Percentiles rank a stretch among this genome's conserved stretches.
These are phyloP conservation scores for Paraescarpia echinospica DNA, from an alignment of 1,140 invertebrate genomes.

Conservation along the genomic window DNA sequence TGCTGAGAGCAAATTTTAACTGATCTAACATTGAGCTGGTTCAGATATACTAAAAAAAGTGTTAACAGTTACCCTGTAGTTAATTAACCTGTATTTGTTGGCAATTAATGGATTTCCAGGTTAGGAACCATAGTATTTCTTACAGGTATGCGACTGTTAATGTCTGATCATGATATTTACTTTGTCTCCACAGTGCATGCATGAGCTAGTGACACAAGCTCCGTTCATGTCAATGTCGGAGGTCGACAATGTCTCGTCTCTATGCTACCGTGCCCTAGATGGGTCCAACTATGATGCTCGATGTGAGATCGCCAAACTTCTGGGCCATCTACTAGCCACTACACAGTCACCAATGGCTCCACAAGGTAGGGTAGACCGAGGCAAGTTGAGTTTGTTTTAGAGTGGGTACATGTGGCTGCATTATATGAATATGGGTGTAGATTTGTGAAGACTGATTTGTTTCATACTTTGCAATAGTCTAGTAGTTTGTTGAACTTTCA, in stretches of 20 bases:
- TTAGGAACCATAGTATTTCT: neutral
- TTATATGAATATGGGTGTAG: neutral
- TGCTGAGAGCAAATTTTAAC: neutral
- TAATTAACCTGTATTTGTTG: neutral
- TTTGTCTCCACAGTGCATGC: constrained; percentile 69
- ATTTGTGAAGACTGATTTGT: neutral
- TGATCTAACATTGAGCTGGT: neutral
- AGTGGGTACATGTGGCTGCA: neutral
- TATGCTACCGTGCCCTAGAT: constrained; percentile 89
- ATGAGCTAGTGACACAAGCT: constrained; percentile 86
- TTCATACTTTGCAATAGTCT: constrained; percentile 3
- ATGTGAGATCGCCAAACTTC: constrained; percentile 85
- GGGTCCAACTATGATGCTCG: constrained; percentile 93
- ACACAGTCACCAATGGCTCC: constrained; percentile 66
- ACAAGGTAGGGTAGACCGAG: constrained; percentile 26
- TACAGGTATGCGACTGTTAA: constrained; percentile 21
- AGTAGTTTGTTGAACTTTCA: neutral
- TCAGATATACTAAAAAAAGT: neutral
- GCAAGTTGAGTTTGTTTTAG: neutral
- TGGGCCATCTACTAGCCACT: constrained; percentile 82
- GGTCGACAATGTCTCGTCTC: constrained; percentile 82
- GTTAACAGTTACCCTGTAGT: neutral
- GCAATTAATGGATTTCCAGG: neutral
- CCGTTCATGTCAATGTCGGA: constrained; percentile 80
- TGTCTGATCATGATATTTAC: constrained; percentile 23